Percentiles rank a stretch among this genome's conserved stretches.
Evolutionary conservation across 2,113 vertebrate genomes (phyloP).

Genomic region (Stercorarius parasiticus): DNA sequence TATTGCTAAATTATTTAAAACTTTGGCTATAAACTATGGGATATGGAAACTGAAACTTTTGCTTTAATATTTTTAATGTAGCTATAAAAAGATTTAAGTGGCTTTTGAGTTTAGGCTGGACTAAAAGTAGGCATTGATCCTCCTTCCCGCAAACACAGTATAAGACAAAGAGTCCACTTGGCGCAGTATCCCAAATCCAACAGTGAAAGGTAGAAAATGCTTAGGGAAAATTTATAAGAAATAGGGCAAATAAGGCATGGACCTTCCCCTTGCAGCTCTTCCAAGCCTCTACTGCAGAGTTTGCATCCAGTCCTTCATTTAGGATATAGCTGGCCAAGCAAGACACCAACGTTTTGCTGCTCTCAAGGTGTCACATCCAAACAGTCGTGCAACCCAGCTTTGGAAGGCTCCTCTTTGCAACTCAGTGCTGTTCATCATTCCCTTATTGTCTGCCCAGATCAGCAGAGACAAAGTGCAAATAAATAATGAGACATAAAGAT

Average conservation of each 20-base stretch:
- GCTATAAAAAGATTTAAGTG: neutral
- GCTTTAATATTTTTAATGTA: neutral
- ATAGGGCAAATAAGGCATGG: neutral
- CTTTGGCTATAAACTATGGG: neutral
- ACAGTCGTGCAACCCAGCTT: neutral
- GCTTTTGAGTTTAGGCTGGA: neutral
- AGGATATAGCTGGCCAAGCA: neutral
- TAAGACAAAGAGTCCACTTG: neutral
- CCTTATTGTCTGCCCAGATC: neutral
- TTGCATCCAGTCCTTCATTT: neutral
- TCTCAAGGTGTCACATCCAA: neutral
- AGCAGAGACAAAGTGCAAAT: neutral
- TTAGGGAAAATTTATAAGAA: neutral
- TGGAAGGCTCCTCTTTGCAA: neutral
- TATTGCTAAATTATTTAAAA: neutral
- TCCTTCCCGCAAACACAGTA: neutral
- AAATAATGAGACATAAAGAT: neutral
- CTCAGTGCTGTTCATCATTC: neutral
- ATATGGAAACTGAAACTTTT: neutral
- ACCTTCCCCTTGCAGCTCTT: neutral
- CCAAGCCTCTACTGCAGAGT: neutral
- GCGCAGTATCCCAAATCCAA: neutral
- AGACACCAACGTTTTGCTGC: neutral
- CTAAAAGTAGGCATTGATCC: neutral
- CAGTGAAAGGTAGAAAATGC: neutral